A percentile compares a stretch with the other conserved stretches of the same genome.
These are phyloP conservation scores for Nebria brevicollis DNA, from an alignment of 2,888 invertebrate genomes.

Conservation along the genomic window DNA sequence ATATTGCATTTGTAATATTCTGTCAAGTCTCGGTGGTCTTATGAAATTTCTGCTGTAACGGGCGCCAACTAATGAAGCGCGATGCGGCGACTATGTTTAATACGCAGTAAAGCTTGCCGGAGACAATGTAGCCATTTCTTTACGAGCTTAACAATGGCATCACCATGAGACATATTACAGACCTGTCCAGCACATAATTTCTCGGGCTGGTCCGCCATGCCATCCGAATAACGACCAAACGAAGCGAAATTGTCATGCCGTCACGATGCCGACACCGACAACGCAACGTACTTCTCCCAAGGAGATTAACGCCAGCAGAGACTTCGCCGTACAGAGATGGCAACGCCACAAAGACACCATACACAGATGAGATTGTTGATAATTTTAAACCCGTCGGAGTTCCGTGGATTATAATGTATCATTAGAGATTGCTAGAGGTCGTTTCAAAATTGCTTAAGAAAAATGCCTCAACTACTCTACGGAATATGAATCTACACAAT, in stretches of 20 bases:
- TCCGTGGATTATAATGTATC: background rate
- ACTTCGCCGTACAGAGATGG: background rate
- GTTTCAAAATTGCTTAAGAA: too few relatives aligned
- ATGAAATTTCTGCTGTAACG: slow-evolving; percentile 28
- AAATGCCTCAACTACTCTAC: too few relatives aligned
- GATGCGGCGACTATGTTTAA: slow-evolving; percentile 31
- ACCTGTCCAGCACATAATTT: slow-evolving; percentile 40
- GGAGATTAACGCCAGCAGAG: background rate
- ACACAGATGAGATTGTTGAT: slow-evolving; percentile 33
- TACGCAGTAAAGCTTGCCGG: slow-evolving; percentile 42
- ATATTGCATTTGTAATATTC: slow-evolving; percentile 11
- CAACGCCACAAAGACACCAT: background rate
- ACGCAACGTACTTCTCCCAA: background rate
- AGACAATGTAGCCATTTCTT: slow-evolving; percentile 47
- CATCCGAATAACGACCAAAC: slow-evolving; percentile 13
- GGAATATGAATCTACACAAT: too few relatives aligned
- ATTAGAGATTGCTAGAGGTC: background rate
- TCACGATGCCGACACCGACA: background rate
- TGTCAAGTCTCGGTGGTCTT: slow-evolving; percentile 23
- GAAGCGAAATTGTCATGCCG: background rate
- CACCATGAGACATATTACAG: slow-evolving; percentile 42
- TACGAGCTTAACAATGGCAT: slow-evolving; percentile 38
- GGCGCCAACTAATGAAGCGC: slow-evolving; percentile 32
- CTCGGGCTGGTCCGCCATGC: slow-evolving; percentile 1
- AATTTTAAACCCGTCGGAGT: slow-evolving; percentile 13